phyloP scores from a whole-genome alignment of 2,888 invertebrate species.

The Digitonthophagus gazella region DNA sequence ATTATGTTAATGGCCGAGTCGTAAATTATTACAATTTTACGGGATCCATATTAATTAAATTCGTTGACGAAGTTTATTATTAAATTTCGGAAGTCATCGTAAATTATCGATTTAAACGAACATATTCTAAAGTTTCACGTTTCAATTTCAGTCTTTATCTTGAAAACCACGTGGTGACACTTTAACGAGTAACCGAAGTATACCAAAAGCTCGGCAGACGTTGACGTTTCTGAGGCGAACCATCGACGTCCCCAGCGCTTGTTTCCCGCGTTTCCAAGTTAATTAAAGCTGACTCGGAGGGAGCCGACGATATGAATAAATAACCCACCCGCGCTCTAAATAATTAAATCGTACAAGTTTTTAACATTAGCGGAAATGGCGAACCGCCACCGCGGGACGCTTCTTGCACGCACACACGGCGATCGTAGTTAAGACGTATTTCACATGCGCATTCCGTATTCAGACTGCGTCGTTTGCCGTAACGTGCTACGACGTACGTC shows the following conservation, averaged over 20 bases:
- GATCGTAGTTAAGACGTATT: not conserved
- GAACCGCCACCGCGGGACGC: not conserved
- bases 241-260: not conserved
- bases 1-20: constrained; percentile 2
- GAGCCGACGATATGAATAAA: constrained; percentile 10
- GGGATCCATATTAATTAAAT: not conserved
- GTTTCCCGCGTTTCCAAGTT: constrained; percentile 2
- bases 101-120: no score
- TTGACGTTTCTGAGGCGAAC: not conserved
- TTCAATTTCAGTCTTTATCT: no score
- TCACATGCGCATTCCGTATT: constrained; percentile 11
- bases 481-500: not conserved
- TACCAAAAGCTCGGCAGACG: not conserved
- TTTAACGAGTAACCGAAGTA: not conserved
- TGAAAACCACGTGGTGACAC: not conserved
- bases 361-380: constrained; percentile 8
- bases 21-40: constrained; percentile 5
- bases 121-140: no score
- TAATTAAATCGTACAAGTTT: not conserved
- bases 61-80: not conserved
- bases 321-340: not conserved
- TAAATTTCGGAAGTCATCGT: not conserved
- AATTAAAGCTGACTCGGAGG: not conserved
- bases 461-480: not conserved
- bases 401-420: not conserved